These are phyloP conservation scores for Pantala flavescens DNA, from an alignment of 1,140 invertebrate species.

Conservation along the genomic window DNA sequence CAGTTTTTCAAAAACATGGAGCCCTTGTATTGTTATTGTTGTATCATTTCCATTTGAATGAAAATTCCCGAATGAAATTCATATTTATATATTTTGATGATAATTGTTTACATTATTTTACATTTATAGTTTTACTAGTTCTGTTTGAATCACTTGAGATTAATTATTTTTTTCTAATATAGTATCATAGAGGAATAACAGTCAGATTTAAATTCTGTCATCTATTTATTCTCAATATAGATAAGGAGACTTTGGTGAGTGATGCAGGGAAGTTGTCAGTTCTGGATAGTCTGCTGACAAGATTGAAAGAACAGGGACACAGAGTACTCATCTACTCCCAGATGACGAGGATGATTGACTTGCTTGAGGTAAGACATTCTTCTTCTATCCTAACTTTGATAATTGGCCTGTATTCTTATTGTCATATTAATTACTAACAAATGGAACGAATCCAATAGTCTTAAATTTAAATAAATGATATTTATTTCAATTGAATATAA, in stretches of 20 bases:
- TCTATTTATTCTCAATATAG: constrained; percentile 39
- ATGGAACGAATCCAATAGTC: background rate
- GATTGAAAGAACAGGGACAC: constrained; percentile 77
- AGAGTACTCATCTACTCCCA: constrained; percentile 93
- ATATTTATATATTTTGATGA: no score
- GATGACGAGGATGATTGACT: constrained; percentile 95
- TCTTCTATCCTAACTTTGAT: constrained; percentile 10
- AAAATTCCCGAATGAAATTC: no score
- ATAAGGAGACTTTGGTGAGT: constrained; percentile 82
- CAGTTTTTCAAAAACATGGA: no score
- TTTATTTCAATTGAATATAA: background rate
- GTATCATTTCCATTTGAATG: no score
- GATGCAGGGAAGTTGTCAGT: constrained; percentile 90
- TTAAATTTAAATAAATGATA: background rate
- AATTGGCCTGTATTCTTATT: background rate
- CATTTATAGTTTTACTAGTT: no score
- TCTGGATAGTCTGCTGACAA: constrained; percentile 69
- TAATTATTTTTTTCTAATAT: no score
- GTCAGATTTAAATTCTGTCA: background rate
- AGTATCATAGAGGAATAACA: background rate
- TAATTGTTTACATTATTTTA: no score
- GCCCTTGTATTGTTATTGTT: no score
- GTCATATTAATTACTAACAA: background rate
- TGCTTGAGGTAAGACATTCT: constrained; percentile 69
- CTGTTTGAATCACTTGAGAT: no score